Conservation (phyloP, 1,140 invertebrate genomes). For the Eumeta japonica region DNA sequence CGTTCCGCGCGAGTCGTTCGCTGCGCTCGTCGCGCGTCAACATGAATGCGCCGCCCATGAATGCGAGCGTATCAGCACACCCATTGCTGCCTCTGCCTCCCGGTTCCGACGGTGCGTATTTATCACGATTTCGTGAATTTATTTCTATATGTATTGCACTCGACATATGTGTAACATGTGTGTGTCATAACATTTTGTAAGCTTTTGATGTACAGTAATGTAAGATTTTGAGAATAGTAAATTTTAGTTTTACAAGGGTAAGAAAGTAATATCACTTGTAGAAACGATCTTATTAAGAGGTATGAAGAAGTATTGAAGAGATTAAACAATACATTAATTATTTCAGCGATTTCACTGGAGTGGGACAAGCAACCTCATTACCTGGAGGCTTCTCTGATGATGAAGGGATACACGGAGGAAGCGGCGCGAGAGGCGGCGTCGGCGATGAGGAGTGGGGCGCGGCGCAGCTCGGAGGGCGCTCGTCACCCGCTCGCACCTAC, state of each 20-base stretch:
- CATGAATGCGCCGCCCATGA: constrained; percentile 46
- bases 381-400: constrained; percentile 66
- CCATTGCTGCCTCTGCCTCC: constrained; percentile 74
- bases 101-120: constrained; percentile 53
- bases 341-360: constrained; percentile 57
- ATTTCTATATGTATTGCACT: too few species aligned
- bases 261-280: too few species aligned
- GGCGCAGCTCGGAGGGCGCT: constrained; percentile 26
- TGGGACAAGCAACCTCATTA: constrained; percentile 60
- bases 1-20: constrained; percentile 71
- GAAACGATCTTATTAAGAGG: too few species aligned
- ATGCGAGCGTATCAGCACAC: constrained; percentile 72
- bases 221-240: too few species aligned
- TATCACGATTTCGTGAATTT: too few species aligned
- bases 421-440: constrained; percentile 58
- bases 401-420: constrained; percentile 63
- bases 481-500: constrained; percentile 51
- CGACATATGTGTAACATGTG: background rate
- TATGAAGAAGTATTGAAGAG: too few species aligned
- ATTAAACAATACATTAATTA: too few species aligned
- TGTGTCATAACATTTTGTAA: background rate
- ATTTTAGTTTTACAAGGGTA: too few species aligned
- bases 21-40: constrained; percentile 54
- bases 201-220: too few species aligned
- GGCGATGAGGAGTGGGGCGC: constrained; percentile 28